phyloP scores from a whole-genome alignment of 2,113 vertebrate species.

The Menura novaehollandiae region DNA sequence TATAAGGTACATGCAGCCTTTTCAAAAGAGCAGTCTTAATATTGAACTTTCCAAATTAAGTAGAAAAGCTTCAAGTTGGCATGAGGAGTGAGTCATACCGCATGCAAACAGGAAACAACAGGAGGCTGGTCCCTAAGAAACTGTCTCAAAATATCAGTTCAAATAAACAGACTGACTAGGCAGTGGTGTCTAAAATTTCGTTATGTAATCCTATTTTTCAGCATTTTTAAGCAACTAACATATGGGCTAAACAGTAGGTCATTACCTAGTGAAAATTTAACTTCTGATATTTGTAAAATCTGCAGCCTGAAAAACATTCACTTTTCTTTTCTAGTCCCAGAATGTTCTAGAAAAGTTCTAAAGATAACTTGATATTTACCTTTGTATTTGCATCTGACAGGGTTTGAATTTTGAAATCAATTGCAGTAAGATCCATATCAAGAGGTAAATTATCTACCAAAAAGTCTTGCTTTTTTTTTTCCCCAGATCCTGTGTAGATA shows the following conservation, averaged over 20 bases:
- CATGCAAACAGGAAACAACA: constrained; percentile 62
- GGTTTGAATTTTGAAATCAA: background rate
- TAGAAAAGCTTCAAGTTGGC: constrained; percentile 5
- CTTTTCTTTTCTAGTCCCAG: background rate
- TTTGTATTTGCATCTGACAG: background rate
- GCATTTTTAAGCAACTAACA: background rate
- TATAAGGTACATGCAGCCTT: background rate
- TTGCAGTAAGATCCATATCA: background rate
- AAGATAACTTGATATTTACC: constrained; percentile 39
- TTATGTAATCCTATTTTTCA: constrained; percentile 27
- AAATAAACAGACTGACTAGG: constrained; percentile 4
- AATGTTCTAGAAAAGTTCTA: constrained; percentile 1
- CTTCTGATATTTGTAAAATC: background rate
- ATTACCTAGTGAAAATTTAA: constrained; percentile 7
- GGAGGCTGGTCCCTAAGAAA: constrained; percentile 46
- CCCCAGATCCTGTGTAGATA: background rate
- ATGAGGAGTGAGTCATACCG: constrained; percentile 49
- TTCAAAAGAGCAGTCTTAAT: background rate
- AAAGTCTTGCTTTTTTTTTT: background rate
- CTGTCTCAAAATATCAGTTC: constrained; percentile 52
- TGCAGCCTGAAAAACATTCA: background rate
- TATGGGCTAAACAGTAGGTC: constrained; percentile 4
- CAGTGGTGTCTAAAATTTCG: background rate
- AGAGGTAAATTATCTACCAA: background rate
- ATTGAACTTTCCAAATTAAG: constrained; percentile 21